Evolutionary conservation across 2,888 invertebrate species (phyloP), one percentile per base, ranked within the genome.

Genomic region (Chironomus tentans): DNA sequence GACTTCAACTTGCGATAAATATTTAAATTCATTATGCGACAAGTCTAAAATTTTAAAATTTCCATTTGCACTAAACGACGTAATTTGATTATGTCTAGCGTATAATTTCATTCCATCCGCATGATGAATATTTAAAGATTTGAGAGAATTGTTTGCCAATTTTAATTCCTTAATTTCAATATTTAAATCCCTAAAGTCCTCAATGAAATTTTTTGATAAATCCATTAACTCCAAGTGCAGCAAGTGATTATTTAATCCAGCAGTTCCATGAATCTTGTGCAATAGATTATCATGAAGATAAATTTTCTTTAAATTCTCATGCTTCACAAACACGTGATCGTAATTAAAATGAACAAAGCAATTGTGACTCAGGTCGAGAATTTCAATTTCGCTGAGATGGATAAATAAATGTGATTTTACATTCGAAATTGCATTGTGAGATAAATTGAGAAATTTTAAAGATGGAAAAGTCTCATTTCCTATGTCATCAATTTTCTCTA

Each of bases 401-500:
- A 2, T 12, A 38, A 73, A 73, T 7, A 74, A 5, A 50, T 68
- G 47, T 12, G 74, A 68, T n/a, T 21, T 47, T 5, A 74, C 12
- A 21, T n/a, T 65, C 3, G 21, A 18, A 5, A 74, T 47, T 5
- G 65, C 46, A 48, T 74, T 74, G 46, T 68, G 65, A 6, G 74
- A 74, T 3, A 74, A 18, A 47, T 74, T 74, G 7, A 74, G 28
- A 10, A 48, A 24, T 22, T 68, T 74, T 10, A 74, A 15, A 12
- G 74, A 74, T 10, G 74, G 74, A 47, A 74, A 74, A n/a, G 74
- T 68, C 15, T 65, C 74, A 47, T 22, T 74, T 68, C 74, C 74
- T 24, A 74, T 74, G 10, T 74, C 74, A 47, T 68, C 65, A 48
- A 74, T 68, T 21, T 21, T 47, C 10, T 48, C 38, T 5, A 74